A percentile compares a stretch with the other conserved stretches of the same genome.
Evolutionary conservation across 1,140 invertebrate genomes (phyloP).

Genomic region (Nylanderia fulva): DNA sequence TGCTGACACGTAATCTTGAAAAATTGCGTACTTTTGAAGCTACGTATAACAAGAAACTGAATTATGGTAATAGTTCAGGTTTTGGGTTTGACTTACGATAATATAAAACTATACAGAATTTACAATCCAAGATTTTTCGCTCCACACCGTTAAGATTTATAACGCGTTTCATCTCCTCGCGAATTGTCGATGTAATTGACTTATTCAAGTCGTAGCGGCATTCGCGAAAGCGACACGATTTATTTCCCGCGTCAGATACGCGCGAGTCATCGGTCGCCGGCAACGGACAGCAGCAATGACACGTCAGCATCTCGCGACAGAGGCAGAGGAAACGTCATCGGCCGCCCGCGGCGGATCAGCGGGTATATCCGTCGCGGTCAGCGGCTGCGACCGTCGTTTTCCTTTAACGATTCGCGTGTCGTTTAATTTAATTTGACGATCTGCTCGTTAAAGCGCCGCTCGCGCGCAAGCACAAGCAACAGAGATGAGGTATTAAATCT

Average conservation of each 20-base stretch:
- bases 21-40: not conserved
- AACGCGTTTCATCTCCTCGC: constrained; percentile 21
- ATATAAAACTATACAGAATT: not conserved
- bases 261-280: constrained; percentile 56
- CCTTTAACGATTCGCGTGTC: constrained; percentile 79
- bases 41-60: not conserved
- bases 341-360: constrained; percentile 25
- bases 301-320: constrained; percentile 20
- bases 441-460: constrained; percentile 78
- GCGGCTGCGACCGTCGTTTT: constrained; percentile 18
- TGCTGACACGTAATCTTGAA: not conserved
- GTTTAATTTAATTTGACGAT: constrained; percentile 84
- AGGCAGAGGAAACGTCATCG: constrained; percentile 20
- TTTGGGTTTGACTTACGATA: not conserved
- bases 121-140: not conserved
- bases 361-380: constrained; percentile 27
- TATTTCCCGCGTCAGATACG: constrained; percentile 45
- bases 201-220: constrained; percentile 29
- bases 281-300: constrained; percentile 8
- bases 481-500: constrained; percentile 73
- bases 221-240: constrained; percentile 41
- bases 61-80: not conserved
- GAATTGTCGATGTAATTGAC: constrained; percentile 62
- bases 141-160: not conserved
- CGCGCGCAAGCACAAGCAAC: constrained; percentile 58